Evolutionary conservation across 2,888 invertebrate genomes (phyloP).

Genomic region (Drosophila fungiperda): DNA sequence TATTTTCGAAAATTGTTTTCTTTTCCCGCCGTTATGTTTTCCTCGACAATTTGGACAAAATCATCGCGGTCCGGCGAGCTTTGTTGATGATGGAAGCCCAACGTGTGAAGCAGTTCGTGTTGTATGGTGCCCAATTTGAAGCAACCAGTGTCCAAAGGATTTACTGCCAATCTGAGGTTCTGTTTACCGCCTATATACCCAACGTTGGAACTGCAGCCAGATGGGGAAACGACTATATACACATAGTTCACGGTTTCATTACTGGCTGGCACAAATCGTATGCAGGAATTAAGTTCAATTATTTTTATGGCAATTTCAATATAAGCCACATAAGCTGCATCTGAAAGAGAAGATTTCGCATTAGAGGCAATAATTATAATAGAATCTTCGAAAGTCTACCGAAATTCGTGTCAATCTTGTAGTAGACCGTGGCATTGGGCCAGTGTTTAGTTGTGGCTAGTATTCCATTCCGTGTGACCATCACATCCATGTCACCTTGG

Average conservation of each 20-base stretch:
- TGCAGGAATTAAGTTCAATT: conserved; percentile 90
- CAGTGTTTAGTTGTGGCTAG: conserved; percentile 86
- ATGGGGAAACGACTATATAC: conserved; percentile 38
- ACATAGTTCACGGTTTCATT: conserved; percentile 72
- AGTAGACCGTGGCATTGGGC: conserved; percentile 89
- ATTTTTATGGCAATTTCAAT: conserved; percentile 89
- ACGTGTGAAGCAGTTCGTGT: conserved; percentile 91
- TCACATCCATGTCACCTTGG: conserved; percentile 91
- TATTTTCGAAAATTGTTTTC: conserved; percentile 90
- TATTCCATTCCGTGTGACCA: conserved; percentile 87
- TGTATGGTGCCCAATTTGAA: conserved; percentile 86
- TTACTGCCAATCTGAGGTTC: conserved; percentile 64
- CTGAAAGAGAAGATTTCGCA: conserved; percentile 31
- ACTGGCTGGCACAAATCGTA: conserved; percentile 88
- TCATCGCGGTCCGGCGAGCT: conserved; percentile 90
- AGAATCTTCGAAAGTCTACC: conserved; percentile 33
- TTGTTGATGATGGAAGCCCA: conserved; percentile 93
- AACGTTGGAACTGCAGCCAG: conserved; percentile 92
- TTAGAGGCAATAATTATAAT: background rate
- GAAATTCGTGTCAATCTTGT: conserved; percentile 80
- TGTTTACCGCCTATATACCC: conserved; percentile 86
- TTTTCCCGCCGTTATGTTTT: conserved; percentile 86
- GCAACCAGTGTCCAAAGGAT: conserved; percentile 70
- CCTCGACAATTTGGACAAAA: conserved; percentile 87
- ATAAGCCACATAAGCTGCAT: conserved; percentile 86